Conservation (phyloP, 2,888 invertebrate species). For the Stenoptilia bipunctidactyla region DNA sequence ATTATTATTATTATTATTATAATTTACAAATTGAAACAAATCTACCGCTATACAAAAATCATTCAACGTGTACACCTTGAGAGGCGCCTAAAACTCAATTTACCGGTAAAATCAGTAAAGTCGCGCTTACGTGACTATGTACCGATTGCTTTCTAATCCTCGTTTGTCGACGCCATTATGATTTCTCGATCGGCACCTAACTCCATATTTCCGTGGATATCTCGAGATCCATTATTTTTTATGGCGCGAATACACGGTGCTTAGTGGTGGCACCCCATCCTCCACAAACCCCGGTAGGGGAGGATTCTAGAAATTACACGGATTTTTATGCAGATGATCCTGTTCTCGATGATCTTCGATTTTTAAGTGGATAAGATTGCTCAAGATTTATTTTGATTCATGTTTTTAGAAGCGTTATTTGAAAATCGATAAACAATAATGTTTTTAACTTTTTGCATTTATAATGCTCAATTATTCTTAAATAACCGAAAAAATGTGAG, state of each 20-base stretch:
- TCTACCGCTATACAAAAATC: conserved; percentile 4
- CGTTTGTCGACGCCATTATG: conserved; percentile 66
- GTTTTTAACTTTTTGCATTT: too few relatives aligned
- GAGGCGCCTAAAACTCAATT: background rate
- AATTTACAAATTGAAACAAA: too few relatives aligned
- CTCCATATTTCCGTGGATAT: conserved; percentile 69
- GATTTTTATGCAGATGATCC: too few relatives aligned
- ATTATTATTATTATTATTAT: too few relatives aligned
- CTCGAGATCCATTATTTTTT: conserved; percentile 71
- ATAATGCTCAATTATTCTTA: too few relatives aligned
- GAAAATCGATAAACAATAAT: too few relatives aligned
- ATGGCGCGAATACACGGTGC: conserved; percentile 62
- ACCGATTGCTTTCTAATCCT: conserved; percentile 61
- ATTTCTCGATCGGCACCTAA: conserved; percentile 63
- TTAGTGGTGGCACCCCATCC: conserved; percentile 50
- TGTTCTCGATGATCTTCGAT: too few relatives aligned
- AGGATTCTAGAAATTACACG: background rate
- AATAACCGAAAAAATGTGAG: too few relatives aligned
- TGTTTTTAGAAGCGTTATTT: too few relatives aligned
- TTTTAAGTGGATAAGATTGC: too few relatives aligned
- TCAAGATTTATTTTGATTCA: too few relatives aligned
- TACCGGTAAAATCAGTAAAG: background rate
- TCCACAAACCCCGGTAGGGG: conserved; percentile 44
- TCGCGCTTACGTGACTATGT: background rate
- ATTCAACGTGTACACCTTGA: conserved; percentile 6